These are phyloP conservation scores for Tenthredo distinguenda DNA, from an alignment of 2,888 invertebrate genomes.

Conservation along the genomic window DNA sequence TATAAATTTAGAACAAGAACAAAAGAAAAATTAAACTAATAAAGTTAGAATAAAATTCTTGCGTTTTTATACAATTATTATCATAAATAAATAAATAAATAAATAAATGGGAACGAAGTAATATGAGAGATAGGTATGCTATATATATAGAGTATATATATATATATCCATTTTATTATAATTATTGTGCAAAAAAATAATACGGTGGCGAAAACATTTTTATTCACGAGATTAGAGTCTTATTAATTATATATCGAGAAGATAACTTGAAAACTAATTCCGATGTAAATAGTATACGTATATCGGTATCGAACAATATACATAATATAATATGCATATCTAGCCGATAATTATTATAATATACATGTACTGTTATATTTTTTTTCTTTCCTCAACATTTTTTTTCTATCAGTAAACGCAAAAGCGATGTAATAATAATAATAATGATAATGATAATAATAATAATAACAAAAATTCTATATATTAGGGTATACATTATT, in stretches of 20 bases:
- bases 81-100: background rate
- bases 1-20: background rate
- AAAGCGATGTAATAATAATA: conserved; percentile 58
- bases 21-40: background rate
- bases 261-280: background rate
- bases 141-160: background rate
- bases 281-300: background rate
- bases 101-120: background rate
- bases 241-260: background rate
- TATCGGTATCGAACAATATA: conserved; percentile 2
- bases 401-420: conserved; percentile 57
- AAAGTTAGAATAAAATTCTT: background rate
- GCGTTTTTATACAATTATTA: background rate
- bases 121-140: background rate
- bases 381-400: conserved; percentile 18
- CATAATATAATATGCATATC: background rate
- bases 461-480: background rate
- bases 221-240: background rate
- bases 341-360: background rate
- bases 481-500: conserved; percentile 61
- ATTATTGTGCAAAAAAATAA: background rate
- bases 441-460: conserved; percentile 61
- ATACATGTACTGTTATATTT: background rate
- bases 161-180: background rate
- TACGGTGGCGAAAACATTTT: background rate